phyloP scores from a whole-genome alignment of 2,797 vertebrate species.

The Sandelia bainsii region DNA sequence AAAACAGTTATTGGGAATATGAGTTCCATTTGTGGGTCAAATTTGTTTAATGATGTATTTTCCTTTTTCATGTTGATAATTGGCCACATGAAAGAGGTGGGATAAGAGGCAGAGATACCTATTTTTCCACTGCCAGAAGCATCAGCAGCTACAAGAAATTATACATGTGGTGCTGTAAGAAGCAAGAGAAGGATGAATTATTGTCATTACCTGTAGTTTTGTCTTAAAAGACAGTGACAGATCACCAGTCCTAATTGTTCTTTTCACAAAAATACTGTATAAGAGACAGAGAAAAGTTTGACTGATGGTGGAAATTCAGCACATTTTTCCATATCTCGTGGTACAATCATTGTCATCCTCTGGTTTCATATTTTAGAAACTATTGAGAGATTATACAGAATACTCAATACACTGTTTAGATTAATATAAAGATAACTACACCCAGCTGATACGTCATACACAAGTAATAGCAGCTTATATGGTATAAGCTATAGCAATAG shows the following conservation, averaged over 20 bases:
- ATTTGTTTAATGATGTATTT: conserved; percentile 69
- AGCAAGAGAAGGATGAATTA: conserved; percentile 5
- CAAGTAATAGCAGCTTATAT: neutral
- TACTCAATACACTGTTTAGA: neutral
- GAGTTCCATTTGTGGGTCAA: conserved; percentile 51
- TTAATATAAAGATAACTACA: neutral
- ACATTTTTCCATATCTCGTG: too few species aligned
- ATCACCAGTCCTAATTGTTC: conserved; percentile 23
- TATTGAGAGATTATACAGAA: neutral
- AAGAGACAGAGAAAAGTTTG: neutral
- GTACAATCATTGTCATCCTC: neutral
- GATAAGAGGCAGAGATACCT: conserved; percentile 42
- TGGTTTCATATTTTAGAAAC: neutral
- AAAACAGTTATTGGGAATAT: conserved; percentile 44
- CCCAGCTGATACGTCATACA: neutral
- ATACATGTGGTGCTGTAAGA: conserved; percentile 12
- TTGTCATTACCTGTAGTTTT: conserved; percentile 18
- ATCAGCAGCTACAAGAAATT: conserved; percentile 29
- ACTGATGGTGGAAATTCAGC: neutral
- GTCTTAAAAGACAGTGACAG: conserved; percentile 14
- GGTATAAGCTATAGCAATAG: too few species aligned
- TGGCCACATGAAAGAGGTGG: conserved; percentile 63
- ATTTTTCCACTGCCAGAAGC: conserved; percentile 33
- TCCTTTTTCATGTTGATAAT: conserved; percentile 65
- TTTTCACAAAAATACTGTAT: neutral